These are phyloP conservation scores for Spicauda simplicius DNA, from an alignment of 2,888 invertebrate genomes.

Conservation along the genomic window DNA sequence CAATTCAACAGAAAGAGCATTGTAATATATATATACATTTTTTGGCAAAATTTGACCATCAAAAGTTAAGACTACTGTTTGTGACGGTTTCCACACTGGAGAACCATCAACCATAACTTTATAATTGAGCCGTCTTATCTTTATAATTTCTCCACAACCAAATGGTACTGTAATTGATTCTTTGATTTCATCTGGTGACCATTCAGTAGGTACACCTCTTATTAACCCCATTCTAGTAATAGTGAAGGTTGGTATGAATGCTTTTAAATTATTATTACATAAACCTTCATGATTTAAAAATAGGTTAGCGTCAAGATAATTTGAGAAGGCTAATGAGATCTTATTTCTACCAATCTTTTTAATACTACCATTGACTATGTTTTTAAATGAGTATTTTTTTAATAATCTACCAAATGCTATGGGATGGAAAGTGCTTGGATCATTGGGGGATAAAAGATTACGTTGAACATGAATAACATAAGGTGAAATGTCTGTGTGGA, in stretches of 20 bases:
- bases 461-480: conserved; percentile 1
- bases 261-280: neutral
- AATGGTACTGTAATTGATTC: conserved; percentile 1
- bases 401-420: conserved; percentile 4
- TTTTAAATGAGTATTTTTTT: conserved; percentile 1
- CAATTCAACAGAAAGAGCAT: conserved; percentile 11
- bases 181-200: conserved; percentile 12
- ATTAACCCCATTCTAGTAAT: neutral
- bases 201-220: conserved; percentile 1
- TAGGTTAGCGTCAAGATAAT: neutral
- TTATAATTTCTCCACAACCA: conserved; percentile 16
- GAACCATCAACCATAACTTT: conserved; percentile 3
- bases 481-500: neutral
- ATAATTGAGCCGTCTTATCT: conserved; percentile 11
- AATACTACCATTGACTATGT: neutral
- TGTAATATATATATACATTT: conserved; percentile 18
- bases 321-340: neutral
- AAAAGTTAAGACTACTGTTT: conserved; percentile 27
- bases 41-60: conserved; percentile 30
- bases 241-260: neutral
- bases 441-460: conserved; percentile 2
- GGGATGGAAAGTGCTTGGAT: neutral
- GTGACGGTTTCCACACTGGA: conserved; percentile 8
- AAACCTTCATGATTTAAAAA: neutral
- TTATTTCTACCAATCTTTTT: neutral